Conservation (phyloP, 2,113 vertebrate species). For the Phylloscopus trochilus region DNA sequence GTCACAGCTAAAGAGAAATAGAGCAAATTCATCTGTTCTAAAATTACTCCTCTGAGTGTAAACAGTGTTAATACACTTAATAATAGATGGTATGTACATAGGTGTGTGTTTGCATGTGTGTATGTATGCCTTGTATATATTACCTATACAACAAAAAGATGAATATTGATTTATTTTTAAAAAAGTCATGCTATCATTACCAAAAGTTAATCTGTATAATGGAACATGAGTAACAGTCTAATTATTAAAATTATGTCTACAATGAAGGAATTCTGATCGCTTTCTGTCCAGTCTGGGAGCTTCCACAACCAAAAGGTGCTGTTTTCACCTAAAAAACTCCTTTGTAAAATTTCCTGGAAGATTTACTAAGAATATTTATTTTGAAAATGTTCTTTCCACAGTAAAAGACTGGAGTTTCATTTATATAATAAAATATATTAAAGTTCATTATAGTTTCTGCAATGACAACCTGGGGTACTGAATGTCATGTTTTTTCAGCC, state of each 20-base stretch:
- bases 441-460: neutral
- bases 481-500: neutral
- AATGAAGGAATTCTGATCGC: neutral
- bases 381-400: neutral
- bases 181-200: neutral
- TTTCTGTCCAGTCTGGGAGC: neutral
- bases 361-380: neutral
- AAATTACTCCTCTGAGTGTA: neutral
- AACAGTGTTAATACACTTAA: neutral
- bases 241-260: neutral
- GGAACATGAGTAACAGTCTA: neutral
- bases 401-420: neutral
- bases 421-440: slow-evolving; percentile 27
- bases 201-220: neutral
- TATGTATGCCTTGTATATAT: neutral
- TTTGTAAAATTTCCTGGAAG: neutral
- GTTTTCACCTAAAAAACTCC: neutral
- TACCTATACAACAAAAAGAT: neutral
- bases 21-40: neutral
- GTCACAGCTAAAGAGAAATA: neutral
- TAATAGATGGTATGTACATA: neutral
- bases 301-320: neutral
- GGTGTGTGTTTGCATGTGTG: accelerated
- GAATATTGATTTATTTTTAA: neutral
- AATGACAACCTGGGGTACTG: slow-evolving; percentile 5